Base-by-base conservation (phyloP, 1,140 invertebrate genomes). In the Sarcophaga bullata region DNA sequence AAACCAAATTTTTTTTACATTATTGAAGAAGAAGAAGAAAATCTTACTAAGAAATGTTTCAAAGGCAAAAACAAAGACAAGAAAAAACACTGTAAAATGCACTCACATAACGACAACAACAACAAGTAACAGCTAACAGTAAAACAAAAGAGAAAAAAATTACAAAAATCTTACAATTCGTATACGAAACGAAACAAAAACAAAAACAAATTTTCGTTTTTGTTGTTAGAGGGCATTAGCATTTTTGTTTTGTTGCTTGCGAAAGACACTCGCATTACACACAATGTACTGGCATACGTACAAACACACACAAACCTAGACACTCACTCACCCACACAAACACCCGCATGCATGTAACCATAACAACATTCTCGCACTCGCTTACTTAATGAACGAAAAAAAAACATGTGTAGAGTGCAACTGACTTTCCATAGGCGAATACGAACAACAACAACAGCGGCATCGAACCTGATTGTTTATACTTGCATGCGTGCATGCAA, bases 151-250 rank as follows among this genome's bases (percentile, higher is more conserved):
- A 76, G n/a, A 58, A 68, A 19, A 19, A 68, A 19, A 25, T 68
- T 62, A 19, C 17, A 25, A 49, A 76, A 48, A 78, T 78, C 48
- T 78, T 78, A 50, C 75, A 52, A 78, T 49, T 19, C 75, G 75
- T 78, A 78, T 78, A 78, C 75, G 75, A 78, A 68, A 78, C 75
- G 52, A 78, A 50, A 78, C 48, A 78, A 78, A n/a, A 2, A 37
- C 25, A 37, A 37, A 37, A 37, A 37, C 25, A 37, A 37, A 48
- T 78, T 78, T 78, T 50, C n/a, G 54, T 78, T 50, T 8, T 78
- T 78, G 50, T 78, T 49, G 50, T 78, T 78, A 25, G 75, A 78
- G 75, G 75, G 75, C 75, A 78, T 78, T 78, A 78, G 75, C 75
- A 78, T 78, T 78, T 78, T 78, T 78, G 75, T 78, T 72, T 17